Percentiles rank a stretch among this genome's conserved stretches.
phyloP scores from a whole-genome alignment of 2,888 invertebrate genomes.

The Maniola hyperantus region DNA sequence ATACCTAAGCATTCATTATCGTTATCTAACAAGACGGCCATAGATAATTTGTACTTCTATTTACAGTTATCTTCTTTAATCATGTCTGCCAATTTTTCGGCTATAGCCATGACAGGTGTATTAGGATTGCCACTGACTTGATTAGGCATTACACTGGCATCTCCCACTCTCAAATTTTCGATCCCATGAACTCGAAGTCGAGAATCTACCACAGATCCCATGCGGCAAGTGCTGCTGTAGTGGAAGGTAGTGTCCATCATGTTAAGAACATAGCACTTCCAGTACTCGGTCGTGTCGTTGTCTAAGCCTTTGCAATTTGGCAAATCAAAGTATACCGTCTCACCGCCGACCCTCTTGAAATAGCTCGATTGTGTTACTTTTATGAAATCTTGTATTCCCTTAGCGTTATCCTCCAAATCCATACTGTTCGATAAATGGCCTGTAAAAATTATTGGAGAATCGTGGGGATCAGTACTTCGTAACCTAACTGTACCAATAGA shows the following conservation, averaged over 20 bases:
- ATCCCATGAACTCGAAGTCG: slow-evolving; percentile 46
- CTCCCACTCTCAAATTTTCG: slow-evolving; percentile 79
- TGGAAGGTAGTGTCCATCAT: slow-evolving; percentile 48
- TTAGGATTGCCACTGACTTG: slow-evolving; percentile 89
- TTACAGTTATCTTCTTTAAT: slow-evolving; percentile 76
- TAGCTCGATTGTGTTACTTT: slow-evolving; percentile 44
- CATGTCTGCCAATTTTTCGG: slow-evolving; percentile 90
- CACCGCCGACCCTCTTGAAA: slow-evolving; percentile 42
- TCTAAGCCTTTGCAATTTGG: slow-evolving; percentile 37
- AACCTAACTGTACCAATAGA: slow-evolving; percentile 80
- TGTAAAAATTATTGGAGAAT: slow-evolving; percentile 44
- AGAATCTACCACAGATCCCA: slow-evolving; percentile 51
- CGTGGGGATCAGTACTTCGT: slow-evolving; percentile 71
- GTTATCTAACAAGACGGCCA: not conserved
- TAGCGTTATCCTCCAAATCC: slow-evolving; percentile 46
- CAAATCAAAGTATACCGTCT: slow-evolving; percentile 43
- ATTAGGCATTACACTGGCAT: slow-evolving; percentile 90
- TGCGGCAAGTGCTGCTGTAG: slow-evolving; percentile 48
- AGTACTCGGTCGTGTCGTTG: slow-evolving; percentile 38
- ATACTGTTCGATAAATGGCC: slow-evolving; percentile 40
- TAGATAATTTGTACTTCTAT: not conserved
- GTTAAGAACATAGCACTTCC: slow-evolving; percentile 46
- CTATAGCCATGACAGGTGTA: slow-evolving; percentile 90
- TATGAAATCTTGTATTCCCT: slow-evolving; percentile 45
- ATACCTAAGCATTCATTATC: not conserved